Evolutionary conservation across 2,888 invertebrate genomes (phyloP), one percentile per base, ranked within the genome.

Genomic region (Neoascia interrupta): DNA sequence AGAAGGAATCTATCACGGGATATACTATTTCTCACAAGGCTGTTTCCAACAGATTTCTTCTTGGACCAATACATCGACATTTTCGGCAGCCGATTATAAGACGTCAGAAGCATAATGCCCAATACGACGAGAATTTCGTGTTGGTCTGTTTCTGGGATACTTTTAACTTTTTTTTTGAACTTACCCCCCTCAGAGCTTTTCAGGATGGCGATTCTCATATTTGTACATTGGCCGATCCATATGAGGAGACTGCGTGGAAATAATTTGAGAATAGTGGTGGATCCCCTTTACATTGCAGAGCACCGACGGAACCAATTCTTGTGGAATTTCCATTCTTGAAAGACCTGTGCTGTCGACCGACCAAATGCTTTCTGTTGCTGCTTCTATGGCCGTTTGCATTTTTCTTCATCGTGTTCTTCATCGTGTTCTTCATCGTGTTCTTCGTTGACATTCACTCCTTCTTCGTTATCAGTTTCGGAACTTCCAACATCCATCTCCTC

Each of bases 211-310:
- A 37, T 36, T 37, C 53, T 37, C 23, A 37, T 23, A 8, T 53
- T 53, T 37, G 53, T 54, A 18, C 54, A 41, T 56, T 56, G 54
- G 28, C 54, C 41, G 10, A 56, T 39, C 28, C 54, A 41, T 56
- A 56, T 18, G 28, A 56, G 28, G 13, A 56, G 41, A n/a, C 41
- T 56, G 28, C 26, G 54, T 39, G 54, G 28, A 54, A 39, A 56
- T 18, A 41, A 18, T 56, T 39, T 54, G n/a, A n/a, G n/a, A n/a
- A n/a, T n/a, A n/a, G n/a, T n/a, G n/a, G n/a, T n/a, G n/a, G n/a
- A n/a, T n/a, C n/a, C n/a, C n/a, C n/a, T n/a, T n/a, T n/a, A n/a
- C n/a, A n/a, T n/a, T n/a, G n/a, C n/a, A n/a, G n/a, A n/a, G n/a
- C n/a, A n/a, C n/a, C n/a, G n/a, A n/a, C n/a, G n/a, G n/a, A n/a